Conservation (phyloP, 2,797 vertebrate species). For the Gila robusta region DNA sequence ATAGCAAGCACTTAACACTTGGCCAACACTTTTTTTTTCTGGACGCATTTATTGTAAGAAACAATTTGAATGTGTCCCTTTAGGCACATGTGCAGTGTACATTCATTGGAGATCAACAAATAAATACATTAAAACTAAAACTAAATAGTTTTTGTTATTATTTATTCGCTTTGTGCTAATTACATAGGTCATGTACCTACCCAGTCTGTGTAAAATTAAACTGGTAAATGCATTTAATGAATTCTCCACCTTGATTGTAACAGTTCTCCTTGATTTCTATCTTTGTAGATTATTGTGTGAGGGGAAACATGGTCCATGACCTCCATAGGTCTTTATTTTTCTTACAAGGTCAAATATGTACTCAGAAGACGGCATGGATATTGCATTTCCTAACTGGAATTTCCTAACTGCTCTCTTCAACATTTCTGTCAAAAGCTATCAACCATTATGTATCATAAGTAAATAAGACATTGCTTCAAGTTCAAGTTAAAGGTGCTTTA, state of each 20-base stretch:
- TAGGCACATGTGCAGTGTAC: neutral
- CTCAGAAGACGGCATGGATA: neutral
- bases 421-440: neutral
- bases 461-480: neutral
- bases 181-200: neutral
- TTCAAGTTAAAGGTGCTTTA: neutral
- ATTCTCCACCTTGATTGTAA: neutral
- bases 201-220: neutral
- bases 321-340: neutral
- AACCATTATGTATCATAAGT: neutral
- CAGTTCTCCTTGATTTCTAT: neutral
- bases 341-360: conserved; percentile 14
- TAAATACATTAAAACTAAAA: neutral
- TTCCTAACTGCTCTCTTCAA: neutral
- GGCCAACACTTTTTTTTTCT: neutral
- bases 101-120: neutral
- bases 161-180: neutral
- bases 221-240: neutral
- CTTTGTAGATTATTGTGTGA: conserved; percentile 9
- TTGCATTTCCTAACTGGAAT: neutral
- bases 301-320: neutral
- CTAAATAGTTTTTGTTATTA: neutral
- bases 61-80: neutral
- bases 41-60: neutral
- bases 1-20: neutral